These are phyloP conservation scores for Threskiornis aethiopicus DNA, from an alignment of 2,797 vertebrate genomes.

Conservation along the genomic window DNA sequence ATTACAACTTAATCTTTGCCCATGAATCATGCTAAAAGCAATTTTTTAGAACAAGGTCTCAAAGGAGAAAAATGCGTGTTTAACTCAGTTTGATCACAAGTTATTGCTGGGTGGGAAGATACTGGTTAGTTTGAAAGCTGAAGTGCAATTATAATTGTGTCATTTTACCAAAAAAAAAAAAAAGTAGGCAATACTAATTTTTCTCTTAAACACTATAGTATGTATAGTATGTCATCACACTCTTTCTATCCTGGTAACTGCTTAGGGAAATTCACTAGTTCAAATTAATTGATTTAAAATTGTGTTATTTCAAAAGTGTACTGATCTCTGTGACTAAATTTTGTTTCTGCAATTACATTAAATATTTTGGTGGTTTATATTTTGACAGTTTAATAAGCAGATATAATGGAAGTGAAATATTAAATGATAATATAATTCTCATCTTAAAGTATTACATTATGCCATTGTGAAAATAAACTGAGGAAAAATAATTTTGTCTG, in stretches of 20 bases:
- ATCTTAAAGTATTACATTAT: neutral
- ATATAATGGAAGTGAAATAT: neutral
- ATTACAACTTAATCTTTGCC: slow-evolving; percentile 32
- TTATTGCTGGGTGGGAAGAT: slow-evolving; percentile 1
- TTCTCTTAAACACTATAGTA: neutral
- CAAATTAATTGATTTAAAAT: neutral
- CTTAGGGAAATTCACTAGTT: neutral
- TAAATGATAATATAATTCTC: neutral
- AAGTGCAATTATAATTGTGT: neutral
- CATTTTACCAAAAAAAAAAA: neutral
- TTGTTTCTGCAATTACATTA: neutral
- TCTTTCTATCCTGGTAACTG: neutral
- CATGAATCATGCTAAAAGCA: neutral
- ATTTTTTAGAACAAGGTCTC: slow-evolving; percentile 8
- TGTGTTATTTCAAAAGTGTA: neutral
- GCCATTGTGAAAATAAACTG: neutral
- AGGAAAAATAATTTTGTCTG: neutral
- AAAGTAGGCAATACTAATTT: neutral
- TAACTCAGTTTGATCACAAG: neutral
- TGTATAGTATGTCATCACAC: neutral
- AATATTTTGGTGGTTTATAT: neutral
- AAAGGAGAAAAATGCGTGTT: neutral
- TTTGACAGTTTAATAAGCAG: slow-evolving; percentile 7
- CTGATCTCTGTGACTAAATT: neutral
- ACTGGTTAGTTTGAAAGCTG: neutral